phyloP scores from a whole-genome alignment of 1,140 invertebrate genomes.

The Araneus ventricosus region DNA sequence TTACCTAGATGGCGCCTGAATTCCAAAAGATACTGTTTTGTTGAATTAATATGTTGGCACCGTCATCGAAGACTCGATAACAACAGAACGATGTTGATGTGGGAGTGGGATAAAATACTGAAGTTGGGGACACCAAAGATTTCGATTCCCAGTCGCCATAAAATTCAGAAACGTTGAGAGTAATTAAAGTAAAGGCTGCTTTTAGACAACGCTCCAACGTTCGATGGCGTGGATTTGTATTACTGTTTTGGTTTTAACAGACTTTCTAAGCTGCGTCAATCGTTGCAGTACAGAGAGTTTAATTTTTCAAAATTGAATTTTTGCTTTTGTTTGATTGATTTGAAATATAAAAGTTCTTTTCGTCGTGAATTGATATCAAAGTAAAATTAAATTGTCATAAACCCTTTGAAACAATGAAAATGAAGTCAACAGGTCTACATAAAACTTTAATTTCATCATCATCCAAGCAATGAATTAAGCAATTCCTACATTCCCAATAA shows the following conservation, averaged over 20 bases:
- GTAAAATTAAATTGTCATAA: not conserved
- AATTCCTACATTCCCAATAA: no score
- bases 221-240: slow-evolving; percentile 67
- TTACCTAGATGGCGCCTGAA: slow-evolving; percentile 44
- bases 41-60: slow-evolving; percentile 53
- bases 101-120: not conserved
- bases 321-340: not conserved
- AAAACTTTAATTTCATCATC: no score
- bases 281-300: not conserved
- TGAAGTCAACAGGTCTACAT: no score
- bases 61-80: slow-evolving; percentile 52
- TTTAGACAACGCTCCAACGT: slow-evolving; percentile 55
- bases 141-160: slow-evolving; percentile 43
- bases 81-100: slow-evolving; percentile 27
- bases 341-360: not conserved
- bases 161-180: not conserved
- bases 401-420: no score
- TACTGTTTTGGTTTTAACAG: slow-evolving; percentile 53
- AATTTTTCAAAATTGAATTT: not conserved
- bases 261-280: not conserved
- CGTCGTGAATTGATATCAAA: not conserved
- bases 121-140: not conserved
- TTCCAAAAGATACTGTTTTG: not conserved
- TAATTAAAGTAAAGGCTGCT: slow-evolving; percentile 69
- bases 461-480: no score